Percentiles rank a stretch among this genome's conserved stretches.
Evolutionary conservation across 2,888 invertebrate genomes (phyloP).

Genomic region (Trimorus sp.): DNA sequence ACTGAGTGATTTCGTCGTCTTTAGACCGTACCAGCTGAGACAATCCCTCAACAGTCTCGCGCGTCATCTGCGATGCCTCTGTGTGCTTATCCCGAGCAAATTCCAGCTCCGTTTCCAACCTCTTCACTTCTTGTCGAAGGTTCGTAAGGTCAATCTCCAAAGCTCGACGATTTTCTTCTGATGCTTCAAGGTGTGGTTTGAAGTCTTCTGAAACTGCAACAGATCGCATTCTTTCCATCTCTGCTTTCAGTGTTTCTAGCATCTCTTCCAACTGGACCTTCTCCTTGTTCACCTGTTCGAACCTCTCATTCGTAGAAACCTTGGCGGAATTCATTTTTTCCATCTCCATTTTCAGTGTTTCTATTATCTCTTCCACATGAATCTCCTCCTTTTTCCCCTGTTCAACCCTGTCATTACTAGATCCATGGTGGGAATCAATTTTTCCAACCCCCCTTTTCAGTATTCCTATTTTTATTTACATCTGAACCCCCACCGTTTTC

Average conservation of each 20-base stretch:
- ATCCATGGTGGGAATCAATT: conserved; percentile 77
- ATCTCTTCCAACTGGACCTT: conserved; percentile 71
- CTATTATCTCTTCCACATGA: too few relatives aligned
- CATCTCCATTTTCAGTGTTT: too few relatives aligned
- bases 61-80: conserved; percentile 71
- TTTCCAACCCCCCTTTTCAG: conserved; percentile 67
- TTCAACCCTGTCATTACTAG: conserved; percentile 70
- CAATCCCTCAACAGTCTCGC: conserved; percentile 78
- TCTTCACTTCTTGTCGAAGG: conserved; percentile 29
- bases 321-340: conserved; percentile 70
- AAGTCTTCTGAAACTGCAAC: background rate
- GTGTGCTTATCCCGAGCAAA: conserved; percentile 18
- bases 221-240: background rate
- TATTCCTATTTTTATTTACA: conserved; percentile 76
- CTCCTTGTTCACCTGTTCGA: conserved; percentile 77
- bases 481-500: conserved; percentile 72
- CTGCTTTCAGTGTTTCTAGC: conserved; percentile 19
- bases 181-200: conserved; percentile 14
- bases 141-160: background rate
- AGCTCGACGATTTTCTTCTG: conserved; percentile 8
- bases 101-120: conserved; percentile 16
- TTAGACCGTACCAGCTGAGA: conserved; percentile 78
- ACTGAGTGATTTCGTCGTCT: conserved; percentile 80
- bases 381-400: conserved; percentile 2
- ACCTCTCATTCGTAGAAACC: conserved; percentile 70